Base-by-base conservation (phyloP, 2,888 invertebrate genomes). In the Pristionchus arcanus region DNA sequence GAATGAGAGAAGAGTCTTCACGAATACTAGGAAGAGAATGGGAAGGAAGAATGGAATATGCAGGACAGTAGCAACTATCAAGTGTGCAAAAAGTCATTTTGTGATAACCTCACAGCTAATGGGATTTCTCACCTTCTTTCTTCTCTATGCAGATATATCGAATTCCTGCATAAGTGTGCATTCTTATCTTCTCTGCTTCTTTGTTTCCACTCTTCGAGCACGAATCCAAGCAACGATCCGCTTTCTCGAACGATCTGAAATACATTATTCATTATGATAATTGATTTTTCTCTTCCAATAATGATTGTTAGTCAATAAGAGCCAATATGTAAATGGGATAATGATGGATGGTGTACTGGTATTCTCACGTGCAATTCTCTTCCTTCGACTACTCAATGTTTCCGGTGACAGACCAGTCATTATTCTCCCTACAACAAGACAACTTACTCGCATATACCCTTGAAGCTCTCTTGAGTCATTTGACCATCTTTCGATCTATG, bases 141-240 rank as follows among this genome's bases (percentile, higher is more conserved):
- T 92, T 92, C 90, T 93, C 93, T 25, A 92, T 91, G 90, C 93
- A 93, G 90, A 93, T 93, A 90, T 92, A 93, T 77, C 93, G 91
- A 77, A 93, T 92, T 55, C 93, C 93, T 25, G 93, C 93, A 89
- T 93, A 93, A 84, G 93, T 93, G 90, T 93, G 92, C 13, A 49
- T 31, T 34, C 84, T 85, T 13, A 85, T 85, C 59, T 49, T 34
- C 34, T 34, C 84, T 2, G 84, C 84, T 16, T 85, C 49, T 55
- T 59, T n/a, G 25, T 55, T 59, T 31, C 63, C 92, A 71, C 91
- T 91, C 90, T 91, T 91, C 83, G 92, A 92, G 89, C 93, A 93
- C 81, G 90, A 90, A 88, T 92, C 91, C 90, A 93, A 91, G 87
- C 93, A 93, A 63, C 90, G 84, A 88, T 93, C 93, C 71, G 92